These are phyloP conservation scores for Caracal caracal DNA, from an alignment of 2,113 vertebrate species.

Conservation along the genomic window DNA sequence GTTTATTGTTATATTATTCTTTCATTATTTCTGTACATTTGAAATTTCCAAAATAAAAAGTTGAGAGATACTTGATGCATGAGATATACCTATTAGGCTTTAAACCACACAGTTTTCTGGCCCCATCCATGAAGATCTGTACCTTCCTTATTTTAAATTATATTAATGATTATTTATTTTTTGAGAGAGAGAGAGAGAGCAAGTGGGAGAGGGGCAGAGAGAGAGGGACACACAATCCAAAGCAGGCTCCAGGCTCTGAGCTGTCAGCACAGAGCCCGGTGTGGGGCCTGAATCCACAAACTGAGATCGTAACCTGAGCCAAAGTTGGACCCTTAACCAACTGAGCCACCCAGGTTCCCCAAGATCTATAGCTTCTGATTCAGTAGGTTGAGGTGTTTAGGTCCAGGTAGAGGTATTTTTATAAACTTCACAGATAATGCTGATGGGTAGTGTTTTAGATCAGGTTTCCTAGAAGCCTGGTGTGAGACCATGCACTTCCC, in stretches of 20 bases:
- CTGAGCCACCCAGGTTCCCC: too few species aligned
- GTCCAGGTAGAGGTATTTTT: not conserved
- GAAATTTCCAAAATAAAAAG: not conserved
- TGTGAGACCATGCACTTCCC: rapidly evolving
- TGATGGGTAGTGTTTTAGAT: not conserved
- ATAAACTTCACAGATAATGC: not conserved
- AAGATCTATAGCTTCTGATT: not conserved
- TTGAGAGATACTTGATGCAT: not conserved
- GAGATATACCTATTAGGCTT: not conserved
- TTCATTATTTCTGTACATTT: slow-evolving; percentile 11
- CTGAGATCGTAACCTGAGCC: too few species aligned
- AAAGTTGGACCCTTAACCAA: too few species aligned
- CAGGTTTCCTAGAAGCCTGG: not conserved
- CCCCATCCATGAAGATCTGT: not conserved
- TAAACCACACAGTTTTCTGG: not conserved
- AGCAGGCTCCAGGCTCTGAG: too few species aligned
- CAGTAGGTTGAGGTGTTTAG: not conserved
- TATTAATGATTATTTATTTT: too few species aligned
- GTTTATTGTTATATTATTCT: not conserved
- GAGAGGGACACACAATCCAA: too few species aligned
- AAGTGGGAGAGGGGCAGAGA: too few species aligned
- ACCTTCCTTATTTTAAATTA: too few species aligned
- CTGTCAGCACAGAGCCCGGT: too few species aligned
- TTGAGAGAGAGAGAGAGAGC: too few species aligned
- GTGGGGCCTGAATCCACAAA: too few species aligned